Evolutionary conservation across 2,797 vertebrate genomes (phyloP).

Genomic region (Megaceryle alcyon): DNA sequence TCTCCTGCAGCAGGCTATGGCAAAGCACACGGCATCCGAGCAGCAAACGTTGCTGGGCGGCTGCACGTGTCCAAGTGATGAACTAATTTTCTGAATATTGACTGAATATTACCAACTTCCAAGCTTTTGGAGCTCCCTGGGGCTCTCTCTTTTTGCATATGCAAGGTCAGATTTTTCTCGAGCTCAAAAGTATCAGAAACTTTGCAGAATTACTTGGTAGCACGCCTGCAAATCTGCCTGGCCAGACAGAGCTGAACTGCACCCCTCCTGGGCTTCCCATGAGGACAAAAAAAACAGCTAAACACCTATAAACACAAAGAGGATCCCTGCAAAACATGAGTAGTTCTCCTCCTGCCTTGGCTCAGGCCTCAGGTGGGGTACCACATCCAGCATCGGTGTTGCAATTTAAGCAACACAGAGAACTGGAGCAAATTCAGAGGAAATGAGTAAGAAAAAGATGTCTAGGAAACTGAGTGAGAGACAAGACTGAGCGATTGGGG

Average conservation of each 20-base stretch:
- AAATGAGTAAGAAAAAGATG: not conserved
- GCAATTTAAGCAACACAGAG: not conserved
- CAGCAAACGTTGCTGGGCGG: accelerated
- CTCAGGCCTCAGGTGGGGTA: not conserved
- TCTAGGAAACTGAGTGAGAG: not conserved
- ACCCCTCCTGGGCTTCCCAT: not conserved
- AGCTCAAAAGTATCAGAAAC: not conserved
- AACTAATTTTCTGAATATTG: not conserved
- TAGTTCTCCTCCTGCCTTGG: not conserved
- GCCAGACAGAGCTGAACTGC: not conserved
- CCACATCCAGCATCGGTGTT: not conserved
- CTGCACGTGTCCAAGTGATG: accelerated
- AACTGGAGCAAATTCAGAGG: not conserved
- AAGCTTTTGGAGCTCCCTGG: not conserved
- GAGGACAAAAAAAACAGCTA: not conserved
- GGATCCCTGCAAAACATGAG: not conserved
- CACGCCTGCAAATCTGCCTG: not conserved
- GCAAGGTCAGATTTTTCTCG: not conserved
- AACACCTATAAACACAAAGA: not conserved
- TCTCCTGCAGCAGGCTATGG: not conserved
- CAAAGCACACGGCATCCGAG: not conserved
- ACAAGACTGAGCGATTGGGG: not conserved
- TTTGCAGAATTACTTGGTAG: not conserved
- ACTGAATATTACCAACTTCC: accelerated
- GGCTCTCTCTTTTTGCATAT: not conserved